Percentiles rank a stretch among this genome's conserved stretches.
Conservation (phyloP, 2,888 invertebrate genomes). For the Drosophila kokeensis region DNA sequence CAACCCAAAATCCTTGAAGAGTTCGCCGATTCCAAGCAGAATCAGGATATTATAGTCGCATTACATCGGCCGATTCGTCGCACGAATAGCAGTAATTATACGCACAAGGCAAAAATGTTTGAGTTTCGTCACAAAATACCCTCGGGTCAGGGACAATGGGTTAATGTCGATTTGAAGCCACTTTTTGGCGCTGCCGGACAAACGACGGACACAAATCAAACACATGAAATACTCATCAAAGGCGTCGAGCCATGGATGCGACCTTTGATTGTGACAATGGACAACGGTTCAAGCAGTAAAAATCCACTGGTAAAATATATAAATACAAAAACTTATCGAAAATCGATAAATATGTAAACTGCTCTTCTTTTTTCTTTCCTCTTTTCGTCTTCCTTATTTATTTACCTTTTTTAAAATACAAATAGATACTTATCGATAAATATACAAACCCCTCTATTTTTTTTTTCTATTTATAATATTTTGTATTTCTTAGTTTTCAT, state of each 20-base stretch:
- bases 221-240: constrained; percentile 91
- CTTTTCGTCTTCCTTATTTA: background rate
- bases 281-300: constrained; percentile 47
- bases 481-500: no score
- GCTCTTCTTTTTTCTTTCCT: background rate
- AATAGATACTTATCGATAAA: background rate
- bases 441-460: background rate
- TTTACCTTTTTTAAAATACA: background rate
- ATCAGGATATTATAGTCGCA: constrained; percentile 75
- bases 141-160: constrained; percentile 86
- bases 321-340: background rate
- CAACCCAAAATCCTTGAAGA: constrained; percentile 66
- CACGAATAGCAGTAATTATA: constrained; percentile 69
- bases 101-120: constrained; percentile 79
- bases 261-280: constrained; percentile 89
- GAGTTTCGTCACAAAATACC: constrained; percentile 82
- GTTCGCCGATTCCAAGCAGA: constrained; percentile 26
- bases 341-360: background rate
- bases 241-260: constrained; percentile 88
- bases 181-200: constrained; percentile 88
- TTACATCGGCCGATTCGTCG: constrained; percentile 81
- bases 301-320: constrained; percentile 85
- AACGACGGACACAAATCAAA: constrained; percentile 85
- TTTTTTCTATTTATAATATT: no score
- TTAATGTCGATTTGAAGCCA: constrained; percentile 90